These are phyloP conservation scores for Sebastes baramenuke DNA, from an alignment of 2,797 vertebrate species.

Conservation along the genomic window DNA sequence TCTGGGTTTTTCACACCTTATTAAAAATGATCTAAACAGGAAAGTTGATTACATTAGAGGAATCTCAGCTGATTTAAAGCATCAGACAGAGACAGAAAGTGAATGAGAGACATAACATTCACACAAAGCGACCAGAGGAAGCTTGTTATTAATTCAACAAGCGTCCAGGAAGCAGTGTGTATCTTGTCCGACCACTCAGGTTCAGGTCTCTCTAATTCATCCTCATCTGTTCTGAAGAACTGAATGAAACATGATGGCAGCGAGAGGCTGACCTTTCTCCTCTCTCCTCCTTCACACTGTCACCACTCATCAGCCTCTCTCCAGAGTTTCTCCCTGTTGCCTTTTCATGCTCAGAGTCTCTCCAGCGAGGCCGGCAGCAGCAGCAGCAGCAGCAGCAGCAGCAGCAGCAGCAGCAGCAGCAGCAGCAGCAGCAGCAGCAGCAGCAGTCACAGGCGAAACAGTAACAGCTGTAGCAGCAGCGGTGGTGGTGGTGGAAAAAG, in stretches of 20 bases:
- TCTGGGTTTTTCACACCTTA: no score
- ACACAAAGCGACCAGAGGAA: not conserved
- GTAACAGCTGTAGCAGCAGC: not conserved
- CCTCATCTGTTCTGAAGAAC: slow-evolving; percentile 31
- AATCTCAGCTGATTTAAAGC: not conserved
- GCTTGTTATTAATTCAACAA: slow-evolving; percentile 23
- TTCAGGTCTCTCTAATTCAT: not conserved
- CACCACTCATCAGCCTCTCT: slow-evolving; percentile 24
- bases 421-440: not conserved
- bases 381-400: not conserved
- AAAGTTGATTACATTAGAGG: no score
- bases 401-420: not conserved
- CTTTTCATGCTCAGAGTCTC: slow-evolving; percentile 1
- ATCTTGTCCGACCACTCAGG: not conserved
- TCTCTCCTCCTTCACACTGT: slow-evolving; percentile 13
- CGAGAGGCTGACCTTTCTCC: not conserved
- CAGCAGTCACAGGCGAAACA: not conserved
- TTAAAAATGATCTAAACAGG: no score
- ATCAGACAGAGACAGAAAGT: not conserved
- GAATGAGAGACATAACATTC: not conserved
- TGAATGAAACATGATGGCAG: slow-evolving; percentile 30
- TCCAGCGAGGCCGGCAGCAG: not conserved
- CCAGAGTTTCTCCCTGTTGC: not conserved
- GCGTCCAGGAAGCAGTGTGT: not conserved
- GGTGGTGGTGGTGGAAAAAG: not conserved